Evolutionary conservation across 2,797 vertebrate genomes (phyloP), one percentile per base, ranked within the genome.

Genomic region (Hyperoplus immaculatus): DNA sequence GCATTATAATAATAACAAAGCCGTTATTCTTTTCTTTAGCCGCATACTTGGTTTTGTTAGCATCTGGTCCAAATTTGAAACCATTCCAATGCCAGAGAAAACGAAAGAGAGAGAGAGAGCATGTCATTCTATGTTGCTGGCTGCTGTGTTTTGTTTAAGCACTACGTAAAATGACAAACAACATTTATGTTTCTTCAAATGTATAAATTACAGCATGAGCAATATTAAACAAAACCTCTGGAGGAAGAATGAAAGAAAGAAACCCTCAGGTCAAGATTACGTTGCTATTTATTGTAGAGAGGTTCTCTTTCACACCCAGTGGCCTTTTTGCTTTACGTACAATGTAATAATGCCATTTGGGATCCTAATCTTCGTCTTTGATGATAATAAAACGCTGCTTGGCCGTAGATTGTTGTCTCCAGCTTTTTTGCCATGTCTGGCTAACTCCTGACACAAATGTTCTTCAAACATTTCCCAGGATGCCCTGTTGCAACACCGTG

Each of bases 221-320:
- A 57, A 69, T 0, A 61, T 43, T 15, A 11, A 49, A 18, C 2
- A 8, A 57, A 67, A 38, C 36, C 55, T 13, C 51, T 18, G 8
- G 0, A 16, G 10, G 0, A 49, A 36, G 51, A 16, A 3, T 14
- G 67, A 53, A 63, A 38, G 38, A 8, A 36, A 15, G 42, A 38
- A 84, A 69, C 72, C 81, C 85, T 84, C 74, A 50, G 77, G 80
- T 89, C 77, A 78, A 83, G 76, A 83, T 77, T 83, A 75, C 77
- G 62, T 78, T 47, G 3, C 67, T 82, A 78, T 84, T 77, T 85
- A 82, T 57, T 69, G 51, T 50, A 55, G 62, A 45, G 55, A 60
- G 61, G 45, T 82, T 71, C 14, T 36, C 43, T 64, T 77, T 80
- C 55, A 80, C 67, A 61, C 66, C 43, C 42, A 42, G 18, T 39